Percentiles rank a stretch among this genome's conserved stretches.
Evolutionary conservation across 2,888 invertebrate genomes (phyloP).

Genomic region (Agrotis exclamationis): DNA sequence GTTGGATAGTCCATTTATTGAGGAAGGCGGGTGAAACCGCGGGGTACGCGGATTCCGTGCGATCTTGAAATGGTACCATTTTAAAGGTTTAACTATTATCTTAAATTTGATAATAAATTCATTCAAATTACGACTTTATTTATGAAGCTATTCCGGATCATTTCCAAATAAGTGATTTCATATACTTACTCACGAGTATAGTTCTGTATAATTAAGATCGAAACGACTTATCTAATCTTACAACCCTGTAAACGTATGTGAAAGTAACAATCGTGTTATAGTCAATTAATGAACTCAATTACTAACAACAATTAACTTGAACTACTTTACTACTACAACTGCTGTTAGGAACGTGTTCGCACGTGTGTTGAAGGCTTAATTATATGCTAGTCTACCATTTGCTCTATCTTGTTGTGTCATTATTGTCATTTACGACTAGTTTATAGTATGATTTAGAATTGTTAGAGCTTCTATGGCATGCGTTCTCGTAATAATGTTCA

Average conservation of each 20-base stretch:
- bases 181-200: no score
- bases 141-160: no score
- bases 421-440: conserved; percentile 23
- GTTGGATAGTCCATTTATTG: no score
- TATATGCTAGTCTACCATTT: conserved; percentile 24
- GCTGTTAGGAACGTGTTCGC: conserved; percentile 15
- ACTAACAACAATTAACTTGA: conserved; percentile 40
- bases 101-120: no score
- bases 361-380: conserved; percentile 10
- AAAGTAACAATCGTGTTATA: conserved; percentile 33
- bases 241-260: neutral
- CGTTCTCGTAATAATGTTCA: neutral
- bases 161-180: no score
- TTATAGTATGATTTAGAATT: conserved; percentile 7
- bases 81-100: neutral
- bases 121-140: no score
- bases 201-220: no score
- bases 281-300: conserved; percentile 46
- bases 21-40: no score
- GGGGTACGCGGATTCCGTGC: no score
- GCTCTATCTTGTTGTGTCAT: conserved; percentile 31
- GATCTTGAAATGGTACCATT: no score
- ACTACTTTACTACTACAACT: conserved; percentile 48
- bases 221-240: neutral
- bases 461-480: neutral